A percentile compares a stretch with the other conserved stretches of the same genome.
phyloP scores from a whole-genome alignment of 2,797 vertebrate genomes.

The Acanthurus tractus region DNA sequence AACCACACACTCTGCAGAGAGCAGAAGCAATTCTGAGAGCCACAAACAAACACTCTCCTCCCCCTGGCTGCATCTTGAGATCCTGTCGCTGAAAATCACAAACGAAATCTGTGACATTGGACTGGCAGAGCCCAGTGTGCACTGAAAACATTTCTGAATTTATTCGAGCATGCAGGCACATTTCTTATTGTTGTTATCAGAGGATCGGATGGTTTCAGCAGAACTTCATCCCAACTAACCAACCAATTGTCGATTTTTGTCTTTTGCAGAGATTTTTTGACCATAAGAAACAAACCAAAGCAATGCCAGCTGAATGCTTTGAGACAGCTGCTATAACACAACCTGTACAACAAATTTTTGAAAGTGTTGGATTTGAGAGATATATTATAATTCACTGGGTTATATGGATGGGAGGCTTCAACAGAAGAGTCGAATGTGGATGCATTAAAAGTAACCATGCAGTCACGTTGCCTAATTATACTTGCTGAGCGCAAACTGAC shows the following conservation, averaged over 20 bases:
- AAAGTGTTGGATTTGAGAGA: not conserved
- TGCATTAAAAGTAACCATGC: not conserved
- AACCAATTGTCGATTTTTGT: no score
- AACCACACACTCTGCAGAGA: no score
- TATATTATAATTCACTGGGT: not conserved
- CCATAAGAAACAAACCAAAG: not conserved
- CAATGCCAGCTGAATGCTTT: not conserved
- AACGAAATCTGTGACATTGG: not conserved
- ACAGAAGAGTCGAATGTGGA: not conserved
- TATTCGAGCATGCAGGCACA: not conserved
- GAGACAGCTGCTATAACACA: no score
- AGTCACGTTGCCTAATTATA: not conserved
- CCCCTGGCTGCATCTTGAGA: no score
- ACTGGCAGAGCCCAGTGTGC: not conserved
- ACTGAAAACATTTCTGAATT: not conserved
- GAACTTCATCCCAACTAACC: no score
- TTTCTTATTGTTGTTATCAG: not conserved
- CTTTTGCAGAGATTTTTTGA: not conserved
- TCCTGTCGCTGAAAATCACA: not conserved
- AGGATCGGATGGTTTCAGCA: no score
- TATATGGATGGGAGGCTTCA: not conserved
- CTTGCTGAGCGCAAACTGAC: not conserved
- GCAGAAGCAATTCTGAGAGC: no score
- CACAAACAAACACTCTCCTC: no score
- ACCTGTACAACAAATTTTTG: no score